Base-by-base conservation (phyloP, 2,797 vertebrate genomes). In the Xyrichtys novacula region DNA sequence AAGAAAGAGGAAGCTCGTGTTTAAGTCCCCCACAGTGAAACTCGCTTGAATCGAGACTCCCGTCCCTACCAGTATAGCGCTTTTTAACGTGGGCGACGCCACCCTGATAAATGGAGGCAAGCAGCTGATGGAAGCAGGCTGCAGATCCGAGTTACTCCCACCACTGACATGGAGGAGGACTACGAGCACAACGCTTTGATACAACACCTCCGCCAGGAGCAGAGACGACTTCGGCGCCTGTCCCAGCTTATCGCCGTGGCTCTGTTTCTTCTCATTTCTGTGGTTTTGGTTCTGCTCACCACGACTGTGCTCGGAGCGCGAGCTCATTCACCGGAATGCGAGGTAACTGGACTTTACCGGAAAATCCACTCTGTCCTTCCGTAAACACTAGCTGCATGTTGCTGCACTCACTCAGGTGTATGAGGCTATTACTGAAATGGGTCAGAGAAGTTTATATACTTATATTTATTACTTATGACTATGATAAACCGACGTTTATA, bases 31-130 rank as follows among this genome's bases (percentile, higher is more conserved):
- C 31, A 53, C 3, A 14, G 58, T 25, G 67, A 78, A 83, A 80
- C 74, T 65, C 10, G 5, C 22, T 48, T 46, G 16, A 56, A 42
- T 32, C 48, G 70, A 62, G 63, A 74, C 56, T 83, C 42, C 17
- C 22, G 53, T 83, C 42, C 17, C 22, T 6, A 2, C 3, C 28
- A 8, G 2, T 23, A 36, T 8, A 1, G 15, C 23, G 22, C 5
- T 36, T 49, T 34, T 75, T 6, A 65, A 85, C 85, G 80, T 85
- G 83, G 80, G 85, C 85, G 85, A 85, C 32, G 0, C 5, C 15
- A 0, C 17, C 32, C 14, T 20, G 43, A 83, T 85, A 87, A 83
- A 81, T 75, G 58, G 54, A 53, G 64, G 26, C 17, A 61, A 4
- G 26, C 17, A 61, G 3, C 2, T 42, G 2, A 28, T 15, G 32